Evolutionary conservation across 2,888 invertebrate genomes (phyloP).

Genomic region (Oligia strigilis): DNA sequence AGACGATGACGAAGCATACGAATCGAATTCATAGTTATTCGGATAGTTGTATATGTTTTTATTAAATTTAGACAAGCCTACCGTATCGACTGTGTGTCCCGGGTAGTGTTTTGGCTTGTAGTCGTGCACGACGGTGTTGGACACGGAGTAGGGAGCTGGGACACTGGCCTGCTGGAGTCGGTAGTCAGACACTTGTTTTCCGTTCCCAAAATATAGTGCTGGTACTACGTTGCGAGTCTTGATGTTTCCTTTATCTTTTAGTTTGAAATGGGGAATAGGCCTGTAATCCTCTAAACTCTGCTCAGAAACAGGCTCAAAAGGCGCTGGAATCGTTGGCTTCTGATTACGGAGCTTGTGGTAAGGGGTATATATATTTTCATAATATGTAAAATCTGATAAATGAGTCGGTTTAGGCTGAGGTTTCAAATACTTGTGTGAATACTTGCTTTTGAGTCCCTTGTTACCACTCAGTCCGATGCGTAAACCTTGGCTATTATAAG

Average conservation of each 20-base stretch:
- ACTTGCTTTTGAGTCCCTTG: constrained; percentile 77
- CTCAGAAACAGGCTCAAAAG: constrained; percentile 70
- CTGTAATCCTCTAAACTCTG: constrained; percentile 76
- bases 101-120: constrained; percentile 79
- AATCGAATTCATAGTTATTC: constrained; percentile 82
- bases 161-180: constrained; percentile 75
- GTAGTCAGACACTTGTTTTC: constrained; percentile 76
- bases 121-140: constrained; percentile 84
- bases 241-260: constrained; percentile 75
- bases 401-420: constrained; percentile 72
- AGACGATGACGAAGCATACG: constrained; percentile 82
- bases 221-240: constrained; percentile 75
- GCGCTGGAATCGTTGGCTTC: constrained; percentile 71
- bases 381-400: constrained; percentile 82
- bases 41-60: constrained; percentile 79
- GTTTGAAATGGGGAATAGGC: constrained; percentile 78
- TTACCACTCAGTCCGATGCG: constrained; percentile 71
- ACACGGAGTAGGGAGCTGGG: constrained; percentile 81
- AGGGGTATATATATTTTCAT: constrained; percentile 82
- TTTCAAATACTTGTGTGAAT: constrained; percentile 76
- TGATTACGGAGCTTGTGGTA: constrained; percentile 74
- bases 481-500: constrained; percentile 83
- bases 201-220: constrained; percentile 72
- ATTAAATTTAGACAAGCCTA: constrained; percentile 75
- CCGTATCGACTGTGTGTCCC: constrained; percentile 65